These are phyloP conservation scores for Trogon melanurus DNA, from an alignment of 2,113 vertebrate species.

Conservation along the genomic window DNA sequence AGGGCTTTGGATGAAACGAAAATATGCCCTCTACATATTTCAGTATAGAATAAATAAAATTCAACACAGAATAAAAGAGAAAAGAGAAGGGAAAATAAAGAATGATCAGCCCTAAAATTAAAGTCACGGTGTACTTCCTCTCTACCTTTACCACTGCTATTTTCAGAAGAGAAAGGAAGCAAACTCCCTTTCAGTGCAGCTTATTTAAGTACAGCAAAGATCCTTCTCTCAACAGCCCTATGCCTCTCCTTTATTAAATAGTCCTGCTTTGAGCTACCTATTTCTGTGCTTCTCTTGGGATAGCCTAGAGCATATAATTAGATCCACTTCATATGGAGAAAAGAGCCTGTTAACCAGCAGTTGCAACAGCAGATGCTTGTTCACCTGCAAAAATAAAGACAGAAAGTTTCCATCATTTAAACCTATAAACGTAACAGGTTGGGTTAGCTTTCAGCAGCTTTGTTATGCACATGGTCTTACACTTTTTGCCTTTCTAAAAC, in stretches of 20 bases:
- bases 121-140: not conserved
- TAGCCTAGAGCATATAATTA: not conserved
- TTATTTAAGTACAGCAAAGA: not conserved
- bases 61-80: not conserved
- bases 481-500: constrained; percentile 12
- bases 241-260: not conserved
- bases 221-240: not conserved
- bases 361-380: not conserved
- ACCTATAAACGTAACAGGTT: not conserved
- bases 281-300: constrained; percentile 18
- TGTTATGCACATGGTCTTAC: not conserved
- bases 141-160: not conserved
- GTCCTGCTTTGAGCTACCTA: not conserved
- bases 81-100: not conserved
- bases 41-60: not conserved
- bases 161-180: not conserved
- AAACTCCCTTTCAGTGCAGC: not conserved
- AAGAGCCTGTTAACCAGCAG: constrained; percentile 10
- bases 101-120: not conserved
- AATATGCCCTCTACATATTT: not conserved
- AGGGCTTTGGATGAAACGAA: not conserved
- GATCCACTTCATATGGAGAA: constrained; percentile 9
- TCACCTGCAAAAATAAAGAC: constrained; percentile 21
- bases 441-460: not conserved
- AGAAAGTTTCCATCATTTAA: constrained; percentile 20